These are phyloP conservation scores for Drosophila neocordata DNA, from an alignment of 1,140 invertebrate species.

Conservation along the genomic window DNA sequence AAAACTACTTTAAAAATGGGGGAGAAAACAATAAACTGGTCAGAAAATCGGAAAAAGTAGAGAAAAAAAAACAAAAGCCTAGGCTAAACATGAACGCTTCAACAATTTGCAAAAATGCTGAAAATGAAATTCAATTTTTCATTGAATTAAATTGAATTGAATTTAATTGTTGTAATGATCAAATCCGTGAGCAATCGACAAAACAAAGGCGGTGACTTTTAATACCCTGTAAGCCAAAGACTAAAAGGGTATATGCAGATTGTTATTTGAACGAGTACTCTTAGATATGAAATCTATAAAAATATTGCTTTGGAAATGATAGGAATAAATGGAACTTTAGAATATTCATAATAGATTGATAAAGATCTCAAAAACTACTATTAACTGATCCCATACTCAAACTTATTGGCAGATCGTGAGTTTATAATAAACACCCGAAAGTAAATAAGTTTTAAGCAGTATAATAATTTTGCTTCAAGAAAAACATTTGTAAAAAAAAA, in stretches of 20 bases:
- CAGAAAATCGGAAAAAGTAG: constrained; percentile 22
- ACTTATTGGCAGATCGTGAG: too few relatives aligned
- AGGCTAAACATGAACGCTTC: constrained; percentile 56
- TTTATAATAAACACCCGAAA: too few relatives aligned
- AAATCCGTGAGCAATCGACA: constrained; percentile 49
- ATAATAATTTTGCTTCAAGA: too few relatives aligned
- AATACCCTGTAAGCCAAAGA: not conserved
- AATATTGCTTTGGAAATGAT: too few relatives aligned
- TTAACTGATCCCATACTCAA: too few relatives aligned
- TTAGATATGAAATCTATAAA: too few relatives aligned
- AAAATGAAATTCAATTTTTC: constrained; percentile 59
- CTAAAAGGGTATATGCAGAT: not conserved
- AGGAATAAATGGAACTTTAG: too few relatives aligned
- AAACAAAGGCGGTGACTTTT: constrained; percentile 20
- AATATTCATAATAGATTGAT: too few relatives aligned
- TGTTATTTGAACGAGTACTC: too few relatives aligned
- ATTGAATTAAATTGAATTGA: constrained; percentile 60
- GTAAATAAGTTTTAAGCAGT: too few relatives aligned
- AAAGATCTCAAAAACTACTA: too few relatives aligned
- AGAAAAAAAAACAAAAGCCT: constrained; percentile 25
- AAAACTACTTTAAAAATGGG: constrained; percentile 15
- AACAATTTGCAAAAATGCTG: constrained; percentile 59
- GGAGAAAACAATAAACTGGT: too few relatives aligned
- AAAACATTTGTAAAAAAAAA: not conserved
- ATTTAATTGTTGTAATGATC: constrained; percentile 53